These are phyloP conservation scores for Bursaphelenchus mucronatus DNA, from an alignment of 1,140 invertebrate genomes.

Conservation along the genomic window DNA sequence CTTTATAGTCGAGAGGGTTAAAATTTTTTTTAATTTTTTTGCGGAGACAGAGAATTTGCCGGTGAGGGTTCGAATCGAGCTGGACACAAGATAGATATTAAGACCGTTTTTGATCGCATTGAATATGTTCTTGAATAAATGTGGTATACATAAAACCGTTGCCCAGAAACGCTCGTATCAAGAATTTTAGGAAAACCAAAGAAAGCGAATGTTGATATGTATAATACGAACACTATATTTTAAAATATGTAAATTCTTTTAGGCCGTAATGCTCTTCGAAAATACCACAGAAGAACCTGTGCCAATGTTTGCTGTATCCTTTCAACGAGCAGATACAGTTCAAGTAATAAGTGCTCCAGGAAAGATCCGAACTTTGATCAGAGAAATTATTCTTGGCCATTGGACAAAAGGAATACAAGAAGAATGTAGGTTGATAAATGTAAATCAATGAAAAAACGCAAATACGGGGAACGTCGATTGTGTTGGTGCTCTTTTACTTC, in stretches of 20 bases:
- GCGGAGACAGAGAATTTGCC: too few species aligned
- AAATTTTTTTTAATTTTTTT: too few species aligned
- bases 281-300: constrained; percentile 4
- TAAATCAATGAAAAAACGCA: not conserved
- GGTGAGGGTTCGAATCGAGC: too few species aligned
- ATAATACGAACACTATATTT: not conserved
- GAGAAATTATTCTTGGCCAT: constrained; percentile 10
- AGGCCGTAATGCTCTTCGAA: constrained; percentile 4
- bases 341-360: not conserved
- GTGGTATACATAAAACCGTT: not conserved
- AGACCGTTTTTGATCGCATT: not conserved
- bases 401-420: constrained; percentile 18
- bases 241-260: not conserved
- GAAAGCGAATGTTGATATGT: not conserved
- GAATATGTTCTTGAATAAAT: not conserved
- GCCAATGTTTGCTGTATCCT: constrained; percentile 3
- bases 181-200: not conserved
- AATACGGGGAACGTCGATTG: too few species aligned
- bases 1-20: too few species aligned
- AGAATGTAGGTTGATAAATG: constrained; percentile 5
- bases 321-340: not conserved
- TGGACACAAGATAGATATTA: too few species aligned
- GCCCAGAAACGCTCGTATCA: not conserved
- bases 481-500: too few species aligned
- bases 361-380: constrained; percentile 9